Conservation (phyloP, 2,888 invertebrate species). For the Dryococelus australis region DNA sequence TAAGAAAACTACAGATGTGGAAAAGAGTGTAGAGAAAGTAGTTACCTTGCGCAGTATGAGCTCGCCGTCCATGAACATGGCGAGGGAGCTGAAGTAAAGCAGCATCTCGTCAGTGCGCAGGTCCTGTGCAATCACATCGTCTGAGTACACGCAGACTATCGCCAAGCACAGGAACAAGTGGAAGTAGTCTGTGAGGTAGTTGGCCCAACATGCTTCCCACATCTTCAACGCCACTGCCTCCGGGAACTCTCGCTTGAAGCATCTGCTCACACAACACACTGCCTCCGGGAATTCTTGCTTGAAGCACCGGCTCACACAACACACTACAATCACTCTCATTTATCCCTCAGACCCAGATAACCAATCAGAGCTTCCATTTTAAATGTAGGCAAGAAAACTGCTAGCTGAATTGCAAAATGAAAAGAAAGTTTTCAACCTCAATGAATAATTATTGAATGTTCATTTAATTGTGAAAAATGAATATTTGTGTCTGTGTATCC, state of each 20-base stretch:
- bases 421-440: no score
- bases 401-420: no score
- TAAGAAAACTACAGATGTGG: no score
- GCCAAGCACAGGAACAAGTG: constrained; percentile 94
- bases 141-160: constrained; percentile 91
- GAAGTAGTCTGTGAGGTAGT: constrained; percentile 95
- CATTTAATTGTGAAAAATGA: no score
- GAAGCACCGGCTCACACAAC: constrained; percentile 73
- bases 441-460: no score
- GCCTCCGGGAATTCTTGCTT: constrained; percentile 79
- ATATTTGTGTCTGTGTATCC: no score
- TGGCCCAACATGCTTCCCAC: constrained; percentile 99
- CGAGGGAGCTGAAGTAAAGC: constrained; percentile 92
- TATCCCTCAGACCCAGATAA: no score
- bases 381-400: no score
- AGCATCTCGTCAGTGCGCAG: constrained; percentile 94
- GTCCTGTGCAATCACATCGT: constrained; percentile 91
- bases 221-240: constrained; percentile 87
- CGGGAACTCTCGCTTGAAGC: constrained; percentile 92
- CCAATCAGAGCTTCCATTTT: no score
- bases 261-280: constrained; percentile 61
- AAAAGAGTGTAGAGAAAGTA: no score
- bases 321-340: no score
- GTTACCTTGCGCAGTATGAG: constrained; percentile 81
- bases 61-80: constrained; percentile 97